Base-by-base conservation (phyloP, 2,113 vertebrate genomes). In the Perognathus longimembris region DNA sequence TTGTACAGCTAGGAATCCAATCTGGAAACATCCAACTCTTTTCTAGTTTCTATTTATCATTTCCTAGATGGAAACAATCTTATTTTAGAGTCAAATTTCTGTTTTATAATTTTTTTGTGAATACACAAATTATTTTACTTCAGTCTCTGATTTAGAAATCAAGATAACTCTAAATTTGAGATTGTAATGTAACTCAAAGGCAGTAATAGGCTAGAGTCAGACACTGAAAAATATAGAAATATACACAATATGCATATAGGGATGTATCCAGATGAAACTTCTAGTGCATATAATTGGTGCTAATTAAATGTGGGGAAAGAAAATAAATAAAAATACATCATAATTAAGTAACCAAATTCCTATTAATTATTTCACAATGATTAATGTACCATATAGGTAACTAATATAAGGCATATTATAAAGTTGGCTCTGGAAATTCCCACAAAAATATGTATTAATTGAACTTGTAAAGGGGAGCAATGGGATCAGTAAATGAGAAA, bases 361-460 rank as follows among this genome's bases (percentile, higher is more conserved):
- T 54, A 0, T 40, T 64, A 85, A 40, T 61, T 40, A 10, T 40
- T 71, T 80, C 66, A 63, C 63, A 36, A 67, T 38, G 1, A 42
- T 75, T 63, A 64, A 57, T n/a, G 1, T 66, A 79, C 80, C 82
- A 79, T 20, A 83, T 54, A 92, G 59, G 0, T 78, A 82, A 15
- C 76, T 89, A 73, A 14, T 38, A 90, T 3, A 0, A 76, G 30
- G 4, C 2, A 69, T 69, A 6, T 50, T 15, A 64, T 10, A 36
- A 90, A 11, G 1, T 94, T 96, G 32, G 1, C 7, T 45, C 3
- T 63, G 88, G 88, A 75, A 54, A 59, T 54, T 76, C 50, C 32
- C 14, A 74, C 4, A 80, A 69, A 85, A 61, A 75, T 50, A 80
- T 57, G 54, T 63, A 70, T 67, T 79, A 88, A 67, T 93, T 79